Conservation (phyloP, 2,888 invertebrate species). For the Acronicta aceris region DNA sequence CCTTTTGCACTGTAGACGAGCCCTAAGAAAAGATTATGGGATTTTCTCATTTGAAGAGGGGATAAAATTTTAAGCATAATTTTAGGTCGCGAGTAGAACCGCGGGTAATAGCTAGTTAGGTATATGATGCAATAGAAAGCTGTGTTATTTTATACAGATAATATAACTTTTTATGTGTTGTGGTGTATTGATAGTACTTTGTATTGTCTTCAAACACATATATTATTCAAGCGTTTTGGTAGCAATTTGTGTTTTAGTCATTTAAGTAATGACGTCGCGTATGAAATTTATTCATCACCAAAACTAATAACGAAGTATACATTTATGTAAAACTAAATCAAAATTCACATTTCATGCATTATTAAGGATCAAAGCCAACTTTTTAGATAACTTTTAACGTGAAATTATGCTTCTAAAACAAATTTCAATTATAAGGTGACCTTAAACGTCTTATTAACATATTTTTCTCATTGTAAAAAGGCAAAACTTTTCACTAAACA, state of each 20-base stretch:
- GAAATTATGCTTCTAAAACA: constrained; percentile 41
- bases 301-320: constrained; percentile 1
- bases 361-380: constrained; percentile 26
- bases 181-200: too few species aligned
- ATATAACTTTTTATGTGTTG: too few species aligned
- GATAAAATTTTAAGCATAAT: too few species aligned
- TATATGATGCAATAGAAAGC: too few species aligned
- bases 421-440: constrained; percentile 36
- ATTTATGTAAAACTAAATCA: constrained; percentile 6
- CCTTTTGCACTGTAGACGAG: too few species aligned
- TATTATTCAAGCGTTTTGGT: too few species aligned
- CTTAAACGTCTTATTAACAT: constrained; percentile 40
- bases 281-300: neutral
- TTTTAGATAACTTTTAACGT: constrained; percentile 15
- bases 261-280: neutral
- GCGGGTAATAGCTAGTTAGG: too few species aligned
- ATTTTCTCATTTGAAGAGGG: too few species aligned
- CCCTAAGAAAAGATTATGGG: too few species aligned
- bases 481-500: constrained; percentile 51
- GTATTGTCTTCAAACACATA: too few species aligned
- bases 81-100: too few species aligned
- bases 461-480: constrained; percentile 50
- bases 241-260: neutral
- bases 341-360: constrained; percentile 21
- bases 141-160: too few species aligned